phyloP scores from a whole-genome alignment of 1,140 invertebrate genomes.

The Leptopilina clavipes region DNA sequence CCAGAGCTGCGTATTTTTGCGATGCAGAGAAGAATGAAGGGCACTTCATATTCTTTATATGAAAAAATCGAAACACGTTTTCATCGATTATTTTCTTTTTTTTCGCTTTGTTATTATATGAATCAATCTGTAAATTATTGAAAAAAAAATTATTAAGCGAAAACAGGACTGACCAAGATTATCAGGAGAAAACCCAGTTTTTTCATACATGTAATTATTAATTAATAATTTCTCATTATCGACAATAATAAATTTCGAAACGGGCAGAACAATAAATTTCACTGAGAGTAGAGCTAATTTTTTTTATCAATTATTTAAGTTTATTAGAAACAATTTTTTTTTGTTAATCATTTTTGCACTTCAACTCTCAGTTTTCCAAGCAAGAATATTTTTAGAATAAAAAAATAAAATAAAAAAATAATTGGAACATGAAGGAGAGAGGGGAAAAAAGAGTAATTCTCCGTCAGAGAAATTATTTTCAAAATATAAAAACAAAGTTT shows the following conservation, averaged over 20 bases:
- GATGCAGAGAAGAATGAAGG: constrained; percentile 54
- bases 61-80: constrained; percentile 37
- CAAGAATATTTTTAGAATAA: constrained; percentile 45
- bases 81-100: neutral
- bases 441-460: constrained; percentile 34
- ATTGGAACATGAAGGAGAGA: constrained; percentile 47
- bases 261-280: constrained; percentile 15
- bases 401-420: constrained; percentile 41
- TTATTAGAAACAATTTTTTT: neutral
- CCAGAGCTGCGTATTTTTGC: constrained; percentile 15
- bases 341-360: neutral
- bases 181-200: constrained; percentile 44
- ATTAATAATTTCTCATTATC: neutral
- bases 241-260: constrained; percentile 35
- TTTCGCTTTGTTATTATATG: neutral
- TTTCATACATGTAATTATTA: neutral
- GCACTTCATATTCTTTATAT: constrained; percentile 69
- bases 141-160: constrained; percentile 36
- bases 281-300: neutral
- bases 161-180: constrained; percentile 69
- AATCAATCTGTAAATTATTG: neutral
- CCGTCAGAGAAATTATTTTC: constrained; percentile 4
- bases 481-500: constrained; percentile 53
- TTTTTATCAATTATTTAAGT: neutral
- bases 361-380: constrained; percentile 1